These are phyloP conservation scores for Tonatia bakeri DNA, from an alignment of 2,113 vertebrate species.

Conservation along the genomic window DNA sequence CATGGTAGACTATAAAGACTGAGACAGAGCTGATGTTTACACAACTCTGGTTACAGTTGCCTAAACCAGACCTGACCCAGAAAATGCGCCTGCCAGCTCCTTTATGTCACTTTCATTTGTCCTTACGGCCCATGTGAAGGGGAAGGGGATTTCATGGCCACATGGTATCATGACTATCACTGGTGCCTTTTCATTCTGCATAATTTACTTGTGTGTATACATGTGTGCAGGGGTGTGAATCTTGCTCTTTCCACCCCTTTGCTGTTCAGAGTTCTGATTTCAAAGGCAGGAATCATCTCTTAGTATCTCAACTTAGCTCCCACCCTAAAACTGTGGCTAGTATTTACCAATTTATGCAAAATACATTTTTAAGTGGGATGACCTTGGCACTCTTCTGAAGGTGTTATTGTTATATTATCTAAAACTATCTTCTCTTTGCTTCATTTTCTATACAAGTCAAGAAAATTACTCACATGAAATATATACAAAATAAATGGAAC, in stretches of 20 bases:
- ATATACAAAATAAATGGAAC: background rate
- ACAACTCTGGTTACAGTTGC: background rate
- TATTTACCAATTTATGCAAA: background rate
- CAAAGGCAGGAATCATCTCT: background rate
- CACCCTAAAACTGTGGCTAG: background rate
- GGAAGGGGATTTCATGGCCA: too few species aligned
- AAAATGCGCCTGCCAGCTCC: background rate
- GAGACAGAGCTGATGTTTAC: background rate
- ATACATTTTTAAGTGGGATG: background rate
- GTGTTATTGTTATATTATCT: background rate
- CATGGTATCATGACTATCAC: too few species aligned
- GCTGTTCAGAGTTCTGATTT: background rate
- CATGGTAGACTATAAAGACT: background rate
- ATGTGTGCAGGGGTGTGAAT: background rate
- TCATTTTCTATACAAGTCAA: background rate
- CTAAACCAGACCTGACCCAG: background rate
- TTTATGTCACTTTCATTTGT: background rate
- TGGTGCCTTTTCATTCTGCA: background rate
- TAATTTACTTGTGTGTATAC: too few species aligned
- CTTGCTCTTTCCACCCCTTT: background rate
- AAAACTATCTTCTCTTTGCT: background rate
- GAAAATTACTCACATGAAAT: background rate
- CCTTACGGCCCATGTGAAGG: background rate
- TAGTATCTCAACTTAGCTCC: background rate
- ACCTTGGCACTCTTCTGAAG: rapidly evolving